phyloP scores from a whole-genome alignment of 2,797 vertebrate species.

The Paguma larvata region DNA sequence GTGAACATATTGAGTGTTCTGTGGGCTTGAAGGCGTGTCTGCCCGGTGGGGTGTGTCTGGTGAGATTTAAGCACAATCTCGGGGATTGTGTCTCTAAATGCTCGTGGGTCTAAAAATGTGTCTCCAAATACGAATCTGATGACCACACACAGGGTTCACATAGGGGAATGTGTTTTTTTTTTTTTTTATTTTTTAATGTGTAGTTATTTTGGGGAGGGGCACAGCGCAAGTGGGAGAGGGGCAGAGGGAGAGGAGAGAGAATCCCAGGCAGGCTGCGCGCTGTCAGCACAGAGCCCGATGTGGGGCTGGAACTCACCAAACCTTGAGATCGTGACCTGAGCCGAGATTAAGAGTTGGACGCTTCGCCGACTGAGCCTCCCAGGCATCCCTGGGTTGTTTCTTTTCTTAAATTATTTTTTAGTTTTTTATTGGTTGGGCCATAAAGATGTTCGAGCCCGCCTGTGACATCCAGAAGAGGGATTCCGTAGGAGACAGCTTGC shows the following conservation, averaged over 20 bases:
- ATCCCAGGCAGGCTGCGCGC: too few species aligned
- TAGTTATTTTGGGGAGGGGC: too few species aligned
- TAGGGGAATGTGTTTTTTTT: neutral
- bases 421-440: neutral
- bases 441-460: neutral
- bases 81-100: neutral
- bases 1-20: neutral
- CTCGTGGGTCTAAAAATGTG: rapidly evolving
- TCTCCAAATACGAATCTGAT: neutral
- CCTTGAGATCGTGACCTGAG: too few species aligned
- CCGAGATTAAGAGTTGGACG: too few species aligned
- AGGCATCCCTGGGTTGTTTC: too few species aligned
- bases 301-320: too few species aligned
- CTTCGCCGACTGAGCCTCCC: too few species aligned
- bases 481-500: neutral
- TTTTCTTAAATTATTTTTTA: neutral
- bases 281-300: too few species aligned
- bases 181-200: too few species aligned
- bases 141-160: neutral
- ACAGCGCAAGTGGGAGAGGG: too few species aligned
- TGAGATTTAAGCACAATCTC: neutral
- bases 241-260: too few species aligned
- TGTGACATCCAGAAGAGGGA: neutral
- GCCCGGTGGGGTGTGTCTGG: rapidly evolving
- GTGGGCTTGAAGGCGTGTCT: rapidly evolving